Evolutionary conservation across 1,140 invertebrate species (phyloP).

Genomic region (Anoplophora glabripennis): DNA sequence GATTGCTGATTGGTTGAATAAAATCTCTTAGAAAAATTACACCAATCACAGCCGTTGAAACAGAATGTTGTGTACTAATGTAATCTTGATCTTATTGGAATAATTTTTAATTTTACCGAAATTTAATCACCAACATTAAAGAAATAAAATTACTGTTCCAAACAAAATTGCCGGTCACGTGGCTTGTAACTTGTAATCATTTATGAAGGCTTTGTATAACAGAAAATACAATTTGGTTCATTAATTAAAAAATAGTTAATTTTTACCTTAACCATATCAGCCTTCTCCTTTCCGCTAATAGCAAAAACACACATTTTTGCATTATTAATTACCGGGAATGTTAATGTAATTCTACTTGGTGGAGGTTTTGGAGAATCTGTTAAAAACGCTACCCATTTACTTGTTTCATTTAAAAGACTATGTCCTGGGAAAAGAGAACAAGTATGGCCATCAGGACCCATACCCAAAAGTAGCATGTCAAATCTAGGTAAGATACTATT

Average conservation of each 20-base stretch:
- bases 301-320: slow-evolving; percentile 82
- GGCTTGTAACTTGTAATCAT: no score
- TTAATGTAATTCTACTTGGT: slow-evolving; percentile 85
- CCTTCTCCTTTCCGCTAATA: slow-evolving; percentile 78
- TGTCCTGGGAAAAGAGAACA: slow-evolving; percentile 96
- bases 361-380: slow-evolving; percentile 96
- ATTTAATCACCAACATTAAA: no score
- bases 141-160: no score
- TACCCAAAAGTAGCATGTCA: slow-evolving; percentile 87
- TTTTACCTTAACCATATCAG: slow-evolving; percentile 82
- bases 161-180: no score
- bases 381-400: slow-evolving; percentile 77
- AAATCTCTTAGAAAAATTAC: no score
- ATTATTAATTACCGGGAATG: slow-evolving; percentile 89
- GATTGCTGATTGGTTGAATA: no score
- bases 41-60: no score
- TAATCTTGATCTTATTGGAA: no score
- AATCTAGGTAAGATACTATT: slow-evolving; percentile 64
- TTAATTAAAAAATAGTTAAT: slow-evolving; percentile 17
- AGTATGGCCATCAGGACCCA: slow-evolving; percentile 98
- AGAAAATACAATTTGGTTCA: neutral
- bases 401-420: slow-evolving; percentile 63
- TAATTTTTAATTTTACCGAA: no score
- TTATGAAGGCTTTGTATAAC: neutral
- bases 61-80: no score